Conservation (phyloP, 2,113 vertebrate genomes). For the zebrafish (Danio rerio) region DNA sequence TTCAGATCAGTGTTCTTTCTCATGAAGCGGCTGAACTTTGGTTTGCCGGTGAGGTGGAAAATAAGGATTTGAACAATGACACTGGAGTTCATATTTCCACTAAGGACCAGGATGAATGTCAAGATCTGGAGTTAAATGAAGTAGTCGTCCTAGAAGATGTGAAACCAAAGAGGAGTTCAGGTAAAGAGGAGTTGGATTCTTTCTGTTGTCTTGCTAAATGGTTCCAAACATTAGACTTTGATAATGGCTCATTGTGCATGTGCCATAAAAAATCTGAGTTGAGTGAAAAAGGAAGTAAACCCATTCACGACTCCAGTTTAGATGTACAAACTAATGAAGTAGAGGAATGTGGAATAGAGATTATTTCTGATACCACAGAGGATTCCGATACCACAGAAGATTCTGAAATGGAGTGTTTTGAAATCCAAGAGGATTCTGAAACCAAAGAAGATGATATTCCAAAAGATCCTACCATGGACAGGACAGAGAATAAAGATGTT, state of each 20-base stretch:
- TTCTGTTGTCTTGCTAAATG: constrained; percentile 70
- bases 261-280: constrained; percentile 54
- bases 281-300: neutral
- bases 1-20: constrained; percentile 66
- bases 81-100: neutral
- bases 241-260: neutral
- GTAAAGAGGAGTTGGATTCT: constrained; percentile 32
- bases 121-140: neutral
- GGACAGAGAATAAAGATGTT: constrained; percentile 19
- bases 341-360: neutral
- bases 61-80: neutral
- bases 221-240: constrained; percentile 46
- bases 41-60: constrained; percentile 24
- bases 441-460: neutral
- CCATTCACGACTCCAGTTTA: neutral
- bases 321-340: neutral
- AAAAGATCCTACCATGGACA: neutral
- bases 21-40: constrained; percentile 65
- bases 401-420: neutral
- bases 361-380: too few relatives aligned
- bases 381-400: neutral
- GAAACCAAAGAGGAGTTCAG: neutral
- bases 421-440: neutral
- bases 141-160: neutral
- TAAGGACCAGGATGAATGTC: neutral